A percentile compares a stretch with the other conserved stretches of the same genome.
phyloP scores from a whole-genome alignment of 1,140 invertebrate genomes.

The Hypothenemus hampei region DNA sequence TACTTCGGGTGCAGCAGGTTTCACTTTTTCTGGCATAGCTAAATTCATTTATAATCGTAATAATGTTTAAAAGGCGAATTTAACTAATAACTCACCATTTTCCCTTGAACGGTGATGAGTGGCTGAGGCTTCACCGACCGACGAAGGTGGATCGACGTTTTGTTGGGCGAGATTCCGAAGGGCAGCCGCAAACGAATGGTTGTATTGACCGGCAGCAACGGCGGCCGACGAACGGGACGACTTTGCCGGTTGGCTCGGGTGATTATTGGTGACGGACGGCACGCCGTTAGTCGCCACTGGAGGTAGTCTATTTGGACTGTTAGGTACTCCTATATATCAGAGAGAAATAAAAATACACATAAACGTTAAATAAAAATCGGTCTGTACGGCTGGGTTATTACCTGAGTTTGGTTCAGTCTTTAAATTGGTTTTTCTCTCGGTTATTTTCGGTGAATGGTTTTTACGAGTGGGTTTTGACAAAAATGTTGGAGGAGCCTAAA shows the following conservation, averaged over 20 bases:
- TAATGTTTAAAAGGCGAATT: constrained; percentile 1
- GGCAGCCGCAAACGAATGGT: constrained; percentile 66
- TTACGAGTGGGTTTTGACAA: constrained; percentile 55
- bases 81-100: constrained; percentile 21
- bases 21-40: constrained; percentile 34
- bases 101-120: constrained; percentile 27
- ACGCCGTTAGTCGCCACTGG: constrained; percentile 20
- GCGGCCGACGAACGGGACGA: constrained; percentile 28
- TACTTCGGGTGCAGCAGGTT: constrained; percentile 31
- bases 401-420: constrained; percentile 39
- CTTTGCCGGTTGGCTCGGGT: constrained; percentile 37
- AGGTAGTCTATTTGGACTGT: constrained; percentile 35
- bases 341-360: no score
- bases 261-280: constrained; percentile 2
- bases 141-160: constrained; percentile 51
- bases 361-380: no score
- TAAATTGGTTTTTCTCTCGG: constrained; percentile 46
- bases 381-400: no score
- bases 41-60: no score
- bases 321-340: constrained; percentile 38
- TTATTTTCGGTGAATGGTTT: constrained; percentile 58
- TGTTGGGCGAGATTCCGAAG: constrained; percentile 76
- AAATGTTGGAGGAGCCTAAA: constrained; percentile 54
- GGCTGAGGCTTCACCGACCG: no score
- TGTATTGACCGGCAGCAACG: constrained; percentile 21